Conservation (phyloP, 2,888 invertebrate genomes). For the Sinelater perroti region DNA sequence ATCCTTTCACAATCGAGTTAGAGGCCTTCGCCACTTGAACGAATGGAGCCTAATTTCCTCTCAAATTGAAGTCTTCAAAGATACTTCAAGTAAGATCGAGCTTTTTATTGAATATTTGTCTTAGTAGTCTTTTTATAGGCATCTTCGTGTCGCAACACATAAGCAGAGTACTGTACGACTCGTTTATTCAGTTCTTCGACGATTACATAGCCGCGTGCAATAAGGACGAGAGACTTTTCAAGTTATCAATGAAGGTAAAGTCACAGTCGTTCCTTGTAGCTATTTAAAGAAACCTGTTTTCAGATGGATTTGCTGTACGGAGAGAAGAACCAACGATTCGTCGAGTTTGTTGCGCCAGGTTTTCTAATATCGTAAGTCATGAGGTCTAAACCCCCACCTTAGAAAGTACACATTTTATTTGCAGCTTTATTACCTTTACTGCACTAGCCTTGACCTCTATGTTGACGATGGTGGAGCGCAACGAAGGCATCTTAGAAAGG, state of each 20-base stretch:
- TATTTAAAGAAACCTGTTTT: conserved; percentile 41
- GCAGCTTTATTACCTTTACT: conserved; percentile 88
- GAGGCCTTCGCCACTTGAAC: conserved; percentile 64
- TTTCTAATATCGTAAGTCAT: conserved; percentile 82
- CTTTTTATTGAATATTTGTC: neutral
- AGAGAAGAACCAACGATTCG: conserved; percentile 80
- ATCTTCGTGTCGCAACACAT: conserved; percentile 88
- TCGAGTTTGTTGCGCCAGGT: conserved; percentile 94
- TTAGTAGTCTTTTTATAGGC: conserved; percentile 67
- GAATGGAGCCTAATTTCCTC: conserved; percentile 69
- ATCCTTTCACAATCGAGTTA: conserved; percentile 65
- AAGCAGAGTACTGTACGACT: conserved; percentile 74
- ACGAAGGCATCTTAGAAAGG: conserved; percentile 89
- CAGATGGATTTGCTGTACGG: conserved; percentile 82
- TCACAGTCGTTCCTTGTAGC: neutral
- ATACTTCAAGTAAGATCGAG: conserved; percentile 79
- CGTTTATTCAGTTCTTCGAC: conserved; percentile 77
- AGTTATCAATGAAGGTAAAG: conserved; percentile 70
- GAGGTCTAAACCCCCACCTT: neutral
- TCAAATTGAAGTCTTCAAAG: conserved; percentile 76
- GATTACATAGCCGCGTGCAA: conserved; percentile 71
- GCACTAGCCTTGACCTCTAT: conserved; percentile 92
- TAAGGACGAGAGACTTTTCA: conserved; percentile 69
- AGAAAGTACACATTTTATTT: neutral
- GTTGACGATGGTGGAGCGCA: conserved; percentile 86